Evolutionary conservation across 2,797 vertebrate genomes (phyloP).

Genomic region (Scleropages formosus): DNA sequence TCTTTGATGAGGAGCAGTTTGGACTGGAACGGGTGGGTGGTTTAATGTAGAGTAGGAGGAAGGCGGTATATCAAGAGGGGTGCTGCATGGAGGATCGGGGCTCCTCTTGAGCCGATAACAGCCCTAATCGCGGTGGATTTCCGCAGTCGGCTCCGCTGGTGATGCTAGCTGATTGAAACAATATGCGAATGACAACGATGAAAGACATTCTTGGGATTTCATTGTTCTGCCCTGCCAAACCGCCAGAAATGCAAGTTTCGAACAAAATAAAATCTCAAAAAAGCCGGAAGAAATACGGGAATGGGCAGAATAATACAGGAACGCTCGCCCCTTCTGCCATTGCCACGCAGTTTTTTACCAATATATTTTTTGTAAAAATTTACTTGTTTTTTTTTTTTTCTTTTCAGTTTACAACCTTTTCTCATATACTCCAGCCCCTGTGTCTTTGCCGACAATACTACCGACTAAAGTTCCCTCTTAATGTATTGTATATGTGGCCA

Average conservation of each 20-base stretch:
- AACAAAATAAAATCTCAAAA: constrained; percentile 35
- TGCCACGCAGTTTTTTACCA: background rate
- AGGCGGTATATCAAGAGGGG: constrained; percentile 46
- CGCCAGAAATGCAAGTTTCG: constrained; percentile 39
- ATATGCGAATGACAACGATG: constrained; percentile 65
- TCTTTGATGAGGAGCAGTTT: background rate
- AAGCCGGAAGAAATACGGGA: constrained; percentile 36
- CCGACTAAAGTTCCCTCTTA: too few relatives aligned
- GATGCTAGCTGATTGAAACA: constrained; percentile 69
- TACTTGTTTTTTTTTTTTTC: too few relatives aligned
- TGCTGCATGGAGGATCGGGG: background rate
- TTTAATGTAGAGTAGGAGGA: constrained; percentile 29
- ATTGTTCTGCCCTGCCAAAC: constrained; percentile 44
- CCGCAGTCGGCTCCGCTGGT: constrained; percentile 54
- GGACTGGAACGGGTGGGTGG: constrained; percentile 36
- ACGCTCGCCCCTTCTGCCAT: background rate
- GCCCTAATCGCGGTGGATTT: constrained; percentile 36
- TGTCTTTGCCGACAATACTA: too few relatives aligned
- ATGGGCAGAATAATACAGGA: constrained; percentile 8
- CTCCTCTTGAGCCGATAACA: background rate
- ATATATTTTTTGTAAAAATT: too few relatives aligned
- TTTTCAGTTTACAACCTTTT: too few relatives aligned
- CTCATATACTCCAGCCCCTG: too few relatives aligned
- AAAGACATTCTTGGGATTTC: constrained; percentile 53
- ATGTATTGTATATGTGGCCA: too few relatives aligned